Conservation (phyloP, 2,888 invertebrate genomes). For the Patella ulyssiponensis region DNA sequence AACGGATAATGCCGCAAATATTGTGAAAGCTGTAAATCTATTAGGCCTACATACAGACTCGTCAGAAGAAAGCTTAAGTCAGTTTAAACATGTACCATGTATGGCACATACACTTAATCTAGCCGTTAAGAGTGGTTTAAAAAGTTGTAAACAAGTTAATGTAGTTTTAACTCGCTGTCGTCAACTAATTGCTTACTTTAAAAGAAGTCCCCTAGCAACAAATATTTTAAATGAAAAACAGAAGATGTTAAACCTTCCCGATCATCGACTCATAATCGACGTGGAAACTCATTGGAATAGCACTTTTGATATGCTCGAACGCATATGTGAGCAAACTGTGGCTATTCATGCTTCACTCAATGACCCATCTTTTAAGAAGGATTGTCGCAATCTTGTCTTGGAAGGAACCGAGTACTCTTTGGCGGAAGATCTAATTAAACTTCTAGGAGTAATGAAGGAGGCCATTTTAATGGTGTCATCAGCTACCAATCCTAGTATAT, state of each 20-base stretch:
- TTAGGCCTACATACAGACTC: neutral
- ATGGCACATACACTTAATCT: constrained; percentile 21
- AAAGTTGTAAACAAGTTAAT: neutral
- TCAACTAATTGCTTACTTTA: constrained; percentile 14
- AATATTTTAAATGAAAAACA: constrained; percentile 7
- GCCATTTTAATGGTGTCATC: neutral
- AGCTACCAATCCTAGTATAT: neutral
- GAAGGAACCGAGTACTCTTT: neutral
- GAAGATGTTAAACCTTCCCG: neutral
- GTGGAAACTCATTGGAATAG: constrained; percentile 20
- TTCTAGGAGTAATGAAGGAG: neutral
- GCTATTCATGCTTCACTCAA: neutral
- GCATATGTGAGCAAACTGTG: constrained; percentile 9
- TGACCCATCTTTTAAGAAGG: neutral
- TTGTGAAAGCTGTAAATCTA: neutral
- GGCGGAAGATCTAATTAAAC: neutral
- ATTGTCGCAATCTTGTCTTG: neutral
- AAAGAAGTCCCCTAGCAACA: neutral
- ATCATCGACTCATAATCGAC: neutral
- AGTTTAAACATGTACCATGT: constrained; percentile 16
- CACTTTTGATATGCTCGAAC: constrained; percentile 12
- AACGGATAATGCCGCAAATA: constrained; percentile 17
- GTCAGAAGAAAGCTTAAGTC: neutral
- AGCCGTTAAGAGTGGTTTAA: constrained; percentile 1
- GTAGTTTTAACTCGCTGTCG: neutral